Base-by-base conservation (phyloP, 2,797 vertebrate species). In the Myotis pilosus region DNA sequence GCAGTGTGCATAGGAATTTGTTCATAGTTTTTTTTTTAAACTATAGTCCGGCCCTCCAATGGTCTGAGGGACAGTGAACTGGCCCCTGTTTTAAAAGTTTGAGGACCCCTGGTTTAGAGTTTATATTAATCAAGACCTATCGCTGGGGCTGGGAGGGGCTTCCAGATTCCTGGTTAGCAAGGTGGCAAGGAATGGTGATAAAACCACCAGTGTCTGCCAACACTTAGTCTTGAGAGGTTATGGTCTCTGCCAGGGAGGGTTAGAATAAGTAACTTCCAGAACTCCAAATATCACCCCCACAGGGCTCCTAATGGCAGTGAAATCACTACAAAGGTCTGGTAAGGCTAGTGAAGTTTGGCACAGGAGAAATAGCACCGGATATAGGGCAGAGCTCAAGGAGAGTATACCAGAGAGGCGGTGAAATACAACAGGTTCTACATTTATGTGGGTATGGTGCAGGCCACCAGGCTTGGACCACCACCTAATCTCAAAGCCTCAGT, bases 121-220 rank as follows among this genome's bases (percentile, higher is more conserved):
- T 96, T 91, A 47, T n/a, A 92, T 75, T 74, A 83, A 96, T 92
- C 41, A 95, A 95, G 74, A 86, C 64, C 44, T 53, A 75, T 8
- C 44, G 16, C 19, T 38, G 5, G 51, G 53, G 80, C 51, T 69
- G 44, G 17, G 25, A 62, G 20, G 28, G 55, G 68, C 41, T 66
- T 55, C 17, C 78, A 85, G 79, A 87, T 95, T 92, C 69, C 44
- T 25, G 72, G 41, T 60, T 82, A 88, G 89, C 53, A 92, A 72
- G 49, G 23, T 10, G 57, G 57, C 38, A 47, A 47, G 19, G 20
- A 80, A 89, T 55, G 47, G 20, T 79, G 80, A 60, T 75, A 86
- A 91, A 57, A 86, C 30, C 64, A 75, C 20, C 15, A 76, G 7
- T 28, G 68, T 82, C 44, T 55, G 33, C 17, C 15, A 76, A 83